Evolutionary conservation across 2,888 invertebrate species (phyloP).

Genomic region (Linnaemya vulpina): DNA sequence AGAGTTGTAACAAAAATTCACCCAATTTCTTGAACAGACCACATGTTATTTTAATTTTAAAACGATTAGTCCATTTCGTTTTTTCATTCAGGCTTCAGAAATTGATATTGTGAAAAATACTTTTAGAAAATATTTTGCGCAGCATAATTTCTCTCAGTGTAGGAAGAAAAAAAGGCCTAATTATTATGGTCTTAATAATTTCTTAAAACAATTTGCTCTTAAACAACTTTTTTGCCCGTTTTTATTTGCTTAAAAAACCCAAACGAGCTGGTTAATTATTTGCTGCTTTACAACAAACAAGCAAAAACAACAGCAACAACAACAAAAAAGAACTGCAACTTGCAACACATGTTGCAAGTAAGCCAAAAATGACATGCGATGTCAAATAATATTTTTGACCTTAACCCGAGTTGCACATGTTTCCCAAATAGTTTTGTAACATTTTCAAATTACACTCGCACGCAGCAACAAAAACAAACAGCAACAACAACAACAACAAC

Average conservation of each 20-base stretch:
- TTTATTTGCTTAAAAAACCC: background rate
- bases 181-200: background rate
- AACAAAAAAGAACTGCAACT: constrained; percentile 36
- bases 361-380: constrained; percentile 48
- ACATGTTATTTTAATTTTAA: too few relatives aligned
- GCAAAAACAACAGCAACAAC: too few relatives aligned
- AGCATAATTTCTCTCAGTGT: too few relatives aligned
- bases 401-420: constrained; percentile 51
- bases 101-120: too few relatives aligned
- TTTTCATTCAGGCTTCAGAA: too few relatives aligned
- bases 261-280: constrained; percentile 1
- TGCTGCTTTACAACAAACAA: background rate
- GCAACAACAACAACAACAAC: background rate
- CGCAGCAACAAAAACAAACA: background rate
- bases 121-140: too few relatives aligned
- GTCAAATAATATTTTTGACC: constrained; percentile 16
- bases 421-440: constrained; percentile 28
- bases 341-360: constrained; percentile 59
- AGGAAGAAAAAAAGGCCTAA: background rate
- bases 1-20: too few relatives aligned
- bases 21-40: too few relatives aligned
- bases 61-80: too few relatives aligned
- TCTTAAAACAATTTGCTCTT: background rate
- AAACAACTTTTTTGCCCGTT: background rate
- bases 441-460: constrained; percentile 23